Percentiles rank a stretch among this genome's conserved stretches.
These are phyloP conservation scores for Plutomurus gul DNA, from an alignment of 1,140 invertebrate species.

Conservation along the genomic window DNA sequence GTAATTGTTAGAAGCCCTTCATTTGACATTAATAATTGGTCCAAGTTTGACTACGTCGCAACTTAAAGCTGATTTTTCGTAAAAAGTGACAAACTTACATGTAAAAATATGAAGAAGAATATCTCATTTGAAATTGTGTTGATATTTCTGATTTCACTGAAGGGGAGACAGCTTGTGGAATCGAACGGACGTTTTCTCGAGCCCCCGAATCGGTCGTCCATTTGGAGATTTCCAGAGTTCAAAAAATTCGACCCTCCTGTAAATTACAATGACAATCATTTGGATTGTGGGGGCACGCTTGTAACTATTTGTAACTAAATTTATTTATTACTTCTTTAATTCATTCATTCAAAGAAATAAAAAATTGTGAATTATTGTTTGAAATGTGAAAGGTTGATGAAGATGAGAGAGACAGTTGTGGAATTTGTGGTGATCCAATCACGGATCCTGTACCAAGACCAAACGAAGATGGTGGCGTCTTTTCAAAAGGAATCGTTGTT, in stretches of 20 bases:
- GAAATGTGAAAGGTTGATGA: conserved; percentile 48
- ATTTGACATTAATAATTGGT: too few relatives aligned
- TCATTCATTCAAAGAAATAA: neutral
- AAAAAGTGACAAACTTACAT: too few relatives aligned
- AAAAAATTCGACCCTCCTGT: conserved; percentile 53
- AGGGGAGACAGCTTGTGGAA: neutral
- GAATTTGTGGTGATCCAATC: conserved; percentile 58
- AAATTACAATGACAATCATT: conserved; percentile 63
- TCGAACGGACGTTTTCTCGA: conserved; percentile 66
- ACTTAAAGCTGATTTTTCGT: too few relatives aligned
- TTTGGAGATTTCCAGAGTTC: conserved; percentile 56
- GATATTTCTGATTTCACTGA: too few relatives aligned
- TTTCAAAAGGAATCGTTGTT: conserved; percentile 61
- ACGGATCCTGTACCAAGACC: conserved; percentile 57
- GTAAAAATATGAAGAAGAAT: too few relatives aligned
- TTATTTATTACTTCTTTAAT: neutral
- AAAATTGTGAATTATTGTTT: too few relatives aligned
- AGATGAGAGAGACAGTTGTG: conserved; percentile 60
- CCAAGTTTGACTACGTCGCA: too few relatives aligned
- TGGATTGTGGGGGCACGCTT: conserved; percentile 61
- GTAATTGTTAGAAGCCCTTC: too few relatives aligned
- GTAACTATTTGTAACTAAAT: neutral
- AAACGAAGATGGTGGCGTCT: conserved; percentile 63
- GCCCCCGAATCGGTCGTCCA: conserved; percentile 56
- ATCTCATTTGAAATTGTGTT: too few relatives aligned